These are phyloP conservation scores for Phrynocephalus forsythii DNA, from an alignment of 2,797 vertebrate species.

Conservation along the genomic window DNA sequence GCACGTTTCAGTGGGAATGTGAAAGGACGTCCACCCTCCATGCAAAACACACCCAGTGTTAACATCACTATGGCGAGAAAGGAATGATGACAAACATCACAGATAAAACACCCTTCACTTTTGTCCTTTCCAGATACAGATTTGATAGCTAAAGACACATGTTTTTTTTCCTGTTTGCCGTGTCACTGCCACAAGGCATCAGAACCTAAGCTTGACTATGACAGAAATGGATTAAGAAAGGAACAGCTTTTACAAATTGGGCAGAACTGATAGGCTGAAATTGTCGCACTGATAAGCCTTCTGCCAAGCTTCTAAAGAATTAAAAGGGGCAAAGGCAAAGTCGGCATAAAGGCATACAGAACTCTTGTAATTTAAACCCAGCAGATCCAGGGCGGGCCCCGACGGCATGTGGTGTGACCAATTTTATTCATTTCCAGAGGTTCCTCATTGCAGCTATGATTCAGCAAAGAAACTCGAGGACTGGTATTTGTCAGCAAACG, in stretches of 20 bases:
- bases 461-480: not conserved
- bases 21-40: not conserved
- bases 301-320: conserved; percentile 18
- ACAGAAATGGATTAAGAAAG: conserved; percentile 4
- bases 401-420: not conserved
- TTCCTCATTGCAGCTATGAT: not conserved
- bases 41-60: not conserved
- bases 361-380: not conserved
- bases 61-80: not conserved
- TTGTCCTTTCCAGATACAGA: not conserved
- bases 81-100: not conserved
- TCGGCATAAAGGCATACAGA: not conserved
- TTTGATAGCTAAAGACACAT: not conserved
- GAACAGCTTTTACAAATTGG: not conserved
- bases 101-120: not conserved
- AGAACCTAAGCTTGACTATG: conserved; percentile 24
- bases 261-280: not conserved
- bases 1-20: not conserved
- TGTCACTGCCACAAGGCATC: not conserved
- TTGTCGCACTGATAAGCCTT: not conserved
- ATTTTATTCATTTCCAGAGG: conserved; percentile 5
- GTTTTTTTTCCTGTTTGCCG: not conserved
- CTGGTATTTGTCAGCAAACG: not conserved
- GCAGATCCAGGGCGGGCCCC: not conserved
- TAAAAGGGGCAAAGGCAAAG: conserved; percentile 28